phyloP scores from a whole-genome alignment of 2,113 vertebrate genomes.

The Andinoacara biseriatus region DNA sequence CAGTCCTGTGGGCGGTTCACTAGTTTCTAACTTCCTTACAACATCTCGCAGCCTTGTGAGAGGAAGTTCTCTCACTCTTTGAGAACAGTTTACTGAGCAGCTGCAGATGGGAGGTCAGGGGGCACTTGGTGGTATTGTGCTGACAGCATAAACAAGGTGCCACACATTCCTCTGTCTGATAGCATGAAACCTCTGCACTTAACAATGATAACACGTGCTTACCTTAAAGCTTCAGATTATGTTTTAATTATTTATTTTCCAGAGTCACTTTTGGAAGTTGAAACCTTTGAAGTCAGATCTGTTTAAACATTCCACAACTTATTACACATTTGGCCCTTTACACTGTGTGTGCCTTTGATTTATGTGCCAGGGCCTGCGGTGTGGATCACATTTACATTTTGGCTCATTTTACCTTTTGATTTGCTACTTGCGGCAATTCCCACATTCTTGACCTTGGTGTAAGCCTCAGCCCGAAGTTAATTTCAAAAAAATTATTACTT shows the following conservation, averaged over 20 bases:
- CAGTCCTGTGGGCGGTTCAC: background rate
- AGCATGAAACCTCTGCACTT: background rate
- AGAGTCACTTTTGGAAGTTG: background rate
- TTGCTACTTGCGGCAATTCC: background rate
- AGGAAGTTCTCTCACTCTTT: too few species aligned
- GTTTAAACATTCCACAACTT: background rate
- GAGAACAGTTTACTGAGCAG: constrained; percentile 32
- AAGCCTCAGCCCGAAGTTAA: background rate
- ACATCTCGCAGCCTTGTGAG: background rate
- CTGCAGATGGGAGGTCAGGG: constrained; percentile 64
- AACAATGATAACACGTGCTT: background rate
- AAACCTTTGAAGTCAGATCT: background rate
- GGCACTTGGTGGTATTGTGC: constrained; percentile 35
- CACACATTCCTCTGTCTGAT: constrained; percentile 57
- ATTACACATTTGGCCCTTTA: background rate
- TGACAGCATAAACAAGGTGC: constrained; percentile 51
- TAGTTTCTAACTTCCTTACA: background rate
- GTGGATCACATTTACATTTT: background rate
- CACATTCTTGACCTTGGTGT: background rate
- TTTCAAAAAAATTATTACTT: background rate
- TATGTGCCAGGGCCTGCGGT: background rate
- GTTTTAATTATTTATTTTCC: background rate
- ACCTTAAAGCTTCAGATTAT: background rate
- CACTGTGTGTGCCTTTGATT: background rate
- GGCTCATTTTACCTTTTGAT: background rate